These are phyloP conservation scores for Troides aeacus DNA, from an alignment of 2,888 invertebrate species.

Conservation along the genomic window DNA sequence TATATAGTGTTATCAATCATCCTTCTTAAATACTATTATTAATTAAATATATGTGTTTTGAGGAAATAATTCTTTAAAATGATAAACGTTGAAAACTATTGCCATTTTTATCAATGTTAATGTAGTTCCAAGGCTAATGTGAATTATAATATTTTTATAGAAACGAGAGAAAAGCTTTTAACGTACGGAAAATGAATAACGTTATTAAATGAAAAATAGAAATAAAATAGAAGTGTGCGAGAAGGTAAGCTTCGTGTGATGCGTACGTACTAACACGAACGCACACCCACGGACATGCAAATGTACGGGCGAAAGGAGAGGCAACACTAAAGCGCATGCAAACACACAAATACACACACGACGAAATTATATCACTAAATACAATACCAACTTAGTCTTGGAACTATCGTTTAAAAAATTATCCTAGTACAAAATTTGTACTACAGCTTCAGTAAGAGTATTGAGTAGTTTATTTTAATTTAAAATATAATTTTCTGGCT, in stretches of 20 bases:
- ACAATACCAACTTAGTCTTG: conserved; percentile 23
- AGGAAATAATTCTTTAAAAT: too few relatives aligned
- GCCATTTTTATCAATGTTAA: neutral
- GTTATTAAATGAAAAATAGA: neutral
- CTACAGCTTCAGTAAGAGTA: too few relatives aligned
- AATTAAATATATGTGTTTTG: neutral
- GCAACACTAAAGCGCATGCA: neutral
- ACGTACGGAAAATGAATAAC: neutral
- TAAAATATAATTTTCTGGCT: too few relatives aligned
- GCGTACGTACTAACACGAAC: neutral
- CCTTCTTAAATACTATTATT: neutral
- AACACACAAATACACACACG: neutral
- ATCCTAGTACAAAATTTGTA: neutral
- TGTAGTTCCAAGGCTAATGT: conserved; percentile 28
- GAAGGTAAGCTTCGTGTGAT: neutral
- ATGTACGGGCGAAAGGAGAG: conserved; percentile 1
- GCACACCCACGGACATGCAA: neutral
- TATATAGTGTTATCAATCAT: neutral
- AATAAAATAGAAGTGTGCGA: neutral
- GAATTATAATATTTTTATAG: neutral
- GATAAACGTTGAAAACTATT: too few relatives aligned
- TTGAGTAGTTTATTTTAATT: too few relatives aligned
- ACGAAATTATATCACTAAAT: neutral
- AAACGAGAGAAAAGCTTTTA: neutral
- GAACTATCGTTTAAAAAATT: conserved; percentile 20